These are phyloP conservation scores for Rhingia rostrata DNA, from an alignment of 2,888 invertebrate species.

Conservation along the genomic window DNA sequence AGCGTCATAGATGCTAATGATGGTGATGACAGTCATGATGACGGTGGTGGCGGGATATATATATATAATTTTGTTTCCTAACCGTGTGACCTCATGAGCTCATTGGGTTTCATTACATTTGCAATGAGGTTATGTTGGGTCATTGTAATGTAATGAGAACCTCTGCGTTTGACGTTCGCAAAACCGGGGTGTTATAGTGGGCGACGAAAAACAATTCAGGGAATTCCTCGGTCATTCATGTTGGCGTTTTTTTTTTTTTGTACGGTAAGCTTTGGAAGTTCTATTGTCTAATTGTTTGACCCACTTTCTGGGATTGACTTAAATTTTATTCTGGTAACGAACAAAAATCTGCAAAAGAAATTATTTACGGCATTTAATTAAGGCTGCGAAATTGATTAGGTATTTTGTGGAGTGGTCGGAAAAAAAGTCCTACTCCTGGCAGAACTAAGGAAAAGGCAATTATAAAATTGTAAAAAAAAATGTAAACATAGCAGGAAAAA, in stretches of 20 bases:
- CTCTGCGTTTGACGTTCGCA: constrained; percentile 33
- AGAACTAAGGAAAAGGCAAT: neutral
- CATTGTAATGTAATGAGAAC: constrained; percentile 23
- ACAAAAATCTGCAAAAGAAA: no score
- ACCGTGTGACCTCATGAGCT: constrained; percentile 53
- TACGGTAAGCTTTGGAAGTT: constrained; percentile 18
- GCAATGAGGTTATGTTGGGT: constrained; percentile 52
- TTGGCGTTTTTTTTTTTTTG: constrained; percentile 8
- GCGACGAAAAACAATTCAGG: constrained; percentile 14
- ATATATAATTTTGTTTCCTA: neutral
- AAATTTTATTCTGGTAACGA: no score
- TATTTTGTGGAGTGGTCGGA: no score
- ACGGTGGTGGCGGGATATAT: constrained; percentile 10
- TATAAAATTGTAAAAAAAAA: no score
- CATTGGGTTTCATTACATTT: constrained; percentile 51
- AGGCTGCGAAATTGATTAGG: no score
- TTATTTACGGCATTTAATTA: no score
- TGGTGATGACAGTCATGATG: constrained; percentile 38
- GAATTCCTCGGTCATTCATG: constrained; percentile 8
- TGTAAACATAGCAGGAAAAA: no score
- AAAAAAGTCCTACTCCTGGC: no score
- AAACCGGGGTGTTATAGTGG: neutral
- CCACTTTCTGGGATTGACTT: constrained; percentile 2
- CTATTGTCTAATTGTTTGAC: constrained; percentile 40
- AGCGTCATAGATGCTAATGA: constrained; percentile 17